Base-by-base conservation (phyloP, 2,888 invertebrate genomes). In the Chrysopilus asiliformis region DNA sequence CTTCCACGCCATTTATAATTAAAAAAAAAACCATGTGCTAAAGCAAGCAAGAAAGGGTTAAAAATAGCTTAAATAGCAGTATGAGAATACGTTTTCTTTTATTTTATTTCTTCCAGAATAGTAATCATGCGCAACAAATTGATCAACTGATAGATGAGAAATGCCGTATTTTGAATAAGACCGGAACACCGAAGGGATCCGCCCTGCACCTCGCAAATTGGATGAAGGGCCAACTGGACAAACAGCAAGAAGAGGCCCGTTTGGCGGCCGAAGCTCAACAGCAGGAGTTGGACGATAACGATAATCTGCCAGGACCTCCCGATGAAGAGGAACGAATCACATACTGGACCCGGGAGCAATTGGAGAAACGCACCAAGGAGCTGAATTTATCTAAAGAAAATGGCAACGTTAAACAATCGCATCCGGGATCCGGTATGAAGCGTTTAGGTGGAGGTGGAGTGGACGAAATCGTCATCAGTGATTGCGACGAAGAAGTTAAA, bases 201-300 rank as follows among this genome's bases (percentile, higher is more conserved):
- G 79, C 80, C 1, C 57, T 80, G 32, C 82, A 82, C 49, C 64
- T 83, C 45, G 80, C 81, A 45, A 74, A 79, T 50, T 83, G 83
- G 83, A 82, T 83, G 78, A 79, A 79, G 40, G 77, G 79, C 4
- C 72, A 81, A 42, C 68, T 81, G 33, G 78, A 78, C 45, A 66
- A 70, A 29, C 71, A 72, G 32, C 71, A 72, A 44, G 58, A 61
- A 33, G 57, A 61, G 46, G 63, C 57, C 0, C 54, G 56, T 3
- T 40, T 60, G 37, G 53, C 55, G 13, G 58, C 58, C 4, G 51
- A 50, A 1, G 50, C 54, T 34, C 47, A 58, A 1, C 49, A 52
- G 18, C 27, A 32, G n/a, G 20, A 58, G 13, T 53, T 64, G 1
- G 63, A 60, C 24, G 27, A 42, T 7, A 25, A 34, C 13, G 33